Conservation (phyloP, 2,797 vertebrate species). For the Cuniculus paca region DNA sequence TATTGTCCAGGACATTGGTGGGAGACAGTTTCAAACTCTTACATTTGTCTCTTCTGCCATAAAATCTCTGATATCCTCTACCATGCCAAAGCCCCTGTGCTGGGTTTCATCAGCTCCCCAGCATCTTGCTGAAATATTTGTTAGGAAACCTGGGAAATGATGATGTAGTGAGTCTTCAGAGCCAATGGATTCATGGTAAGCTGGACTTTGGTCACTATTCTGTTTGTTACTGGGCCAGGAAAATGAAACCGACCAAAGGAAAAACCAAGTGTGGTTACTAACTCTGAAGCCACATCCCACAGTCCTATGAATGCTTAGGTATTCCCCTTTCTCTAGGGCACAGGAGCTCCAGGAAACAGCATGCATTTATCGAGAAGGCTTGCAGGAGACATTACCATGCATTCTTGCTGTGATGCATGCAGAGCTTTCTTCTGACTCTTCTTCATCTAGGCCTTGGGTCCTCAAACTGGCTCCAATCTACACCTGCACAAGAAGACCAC, state of each 20-base stretch:
- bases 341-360: not conserved
- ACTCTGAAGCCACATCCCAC: not conserved
- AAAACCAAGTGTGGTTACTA: not conserved
- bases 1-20: not conserved
- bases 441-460: not conserved
- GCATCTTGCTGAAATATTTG: not conserved
- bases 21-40: not conserved
- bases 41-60: not conserved
- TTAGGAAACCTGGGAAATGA: not conserved
- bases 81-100: not conserved
- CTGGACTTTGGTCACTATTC: not conserved
- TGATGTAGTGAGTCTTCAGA: not conserved
- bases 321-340: no score
- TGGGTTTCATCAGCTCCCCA: no score
- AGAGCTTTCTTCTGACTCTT: not conserved
- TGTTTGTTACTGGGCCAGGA: not conserved
- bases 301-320: not conserved
- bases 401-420: no score
- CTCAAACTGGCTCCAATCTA: not conserved
- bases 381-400: no score
- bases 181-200: not conserved
- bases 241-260: not conserved
- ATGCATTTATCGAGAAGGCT: not conserved
- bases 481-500: rapidly evolving
- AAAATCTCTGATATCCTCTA: not conserved